These are phyloP conservation scores for Perizoma flavofasciatum DNA, from an alignment of 2,888 invertebrate genomes.

Conservation along the genomic window DNA sequence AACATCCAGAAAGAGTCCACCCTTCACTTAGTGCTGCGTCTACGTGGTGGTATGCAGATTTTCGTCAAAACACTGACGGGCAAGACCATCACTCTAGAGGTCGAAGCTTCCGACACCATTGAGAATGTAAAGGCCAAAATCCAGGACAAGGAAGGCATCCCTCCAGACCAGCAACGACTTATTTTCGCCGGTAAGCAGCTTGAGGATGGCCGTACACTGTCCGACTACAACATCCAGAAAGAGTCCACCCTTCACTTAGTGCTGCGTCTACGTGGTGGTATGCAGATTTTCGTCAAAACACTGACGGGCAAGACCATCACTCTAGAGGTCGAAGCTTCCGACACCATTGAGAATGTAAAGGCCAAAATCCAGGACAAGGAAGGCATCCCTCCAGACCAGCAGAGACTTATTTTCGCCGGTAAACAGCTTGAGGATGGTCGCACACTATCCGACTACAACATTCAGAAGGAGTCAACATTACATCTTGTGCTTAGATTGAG, in stretches of 20 bases:
- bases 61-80: constrained; percentile 28
- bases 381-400: constrained; percentile 26
- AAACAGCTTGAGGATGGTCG: constrained; percentile 26
- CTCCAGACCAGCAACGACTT: constrained; percentile 27
- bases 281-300: constrained; percentile 24
- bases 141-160: constrained; percentile 29
- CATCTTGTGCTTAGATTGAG: constrained; percentile 36
- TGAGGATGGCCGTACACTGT: constrained; percentile 26
- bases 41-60: constrained; percentile 35
- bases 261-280: constrained; percentile 23
- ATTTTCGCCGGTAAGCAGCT: constrained; percentile 29
- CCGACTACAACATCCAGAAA: constrained; percentile 24
- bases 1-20: constrained; percentile 36
- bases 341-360: constrained; percentile 22
- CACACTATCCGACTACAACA: constrained; percentile 24
- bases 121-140: constrained; percentile 28
- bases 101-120: constrained; percentile 24
- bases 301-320: constrained; percentile 21
- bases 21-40: constrained; percentile 31
- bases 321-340: constrained; percentile 18
- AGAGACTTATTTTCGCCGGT: constrained; percentile 24
- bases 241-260: constrained; percentile 16
- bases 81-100: constrained; percentile 30
- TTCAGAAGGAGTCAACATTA: constrained; percentile 23
- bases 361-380: constrained; percentile 25